These are phyloP conservation scores for Apis mellifera DNA, from an alignment of 1,140 invertebrate species.

Conservation along the genomic window DNA sequence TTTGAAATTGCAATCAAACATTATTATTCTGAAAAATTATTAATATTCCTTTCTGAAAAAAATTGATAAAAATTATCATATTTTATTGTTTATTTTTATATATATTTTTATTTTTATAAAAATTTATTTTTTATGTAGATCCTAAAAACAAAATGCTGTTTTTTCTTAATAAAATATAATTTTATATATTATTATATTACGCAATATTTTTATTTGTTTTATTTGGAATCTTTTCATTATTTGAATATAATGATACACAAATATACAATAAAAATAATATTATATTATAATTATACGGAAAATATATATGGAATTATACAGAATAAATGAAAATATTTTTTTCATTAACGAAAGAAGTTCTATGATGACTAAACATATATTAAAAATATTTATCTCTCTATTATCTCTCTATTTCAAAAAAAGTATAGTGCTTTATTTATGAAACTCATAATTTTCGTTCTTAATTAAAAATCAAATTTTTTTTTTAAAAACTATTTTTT, in stretches of 20 bases:
- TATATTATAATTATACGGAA: too few species aligned
- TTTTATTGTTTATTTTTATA: too few species aligned
- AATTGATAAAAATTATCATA: not conserved
- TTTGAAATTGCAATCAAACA: not conserved
- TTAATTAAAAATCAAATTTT: not conserved
- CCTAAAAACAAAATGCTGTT: not conserved
- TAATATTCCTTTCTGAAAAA: not conserved
- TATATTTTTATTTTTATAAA: too few species aligned
- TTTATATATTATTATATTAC: too few species aligned
- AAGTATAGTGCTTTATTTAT: too few species aligned
- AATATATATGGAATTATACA: too few species aligned
- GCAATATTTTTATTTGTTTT: not conserved
- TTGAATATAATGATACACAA: not conserved
- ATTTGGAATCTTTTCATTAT: conserved; percentile 20
- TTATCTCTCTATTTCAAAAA: not conserved
- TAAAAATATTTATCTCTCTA: not conserved
- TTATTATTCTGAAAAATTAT: too few species aligned
- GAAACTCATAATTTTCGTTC: conserved; percentile 9
- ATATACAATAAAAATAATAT: not conserved
- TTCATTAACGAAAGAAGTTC: not conserved
- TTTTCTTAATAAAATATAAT: not conserved
- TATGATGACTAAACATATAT: not conserved
- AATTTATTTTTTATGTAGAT: too few species aligned
- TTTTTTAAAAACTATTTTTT: not conserved
- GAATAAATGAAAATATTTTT: not conserved